These are phyloP conservation scores for Mycteria americana DNA, from an alignment of 2,797 vertebrate genomes.

Conservation along the genomic window DNA sequence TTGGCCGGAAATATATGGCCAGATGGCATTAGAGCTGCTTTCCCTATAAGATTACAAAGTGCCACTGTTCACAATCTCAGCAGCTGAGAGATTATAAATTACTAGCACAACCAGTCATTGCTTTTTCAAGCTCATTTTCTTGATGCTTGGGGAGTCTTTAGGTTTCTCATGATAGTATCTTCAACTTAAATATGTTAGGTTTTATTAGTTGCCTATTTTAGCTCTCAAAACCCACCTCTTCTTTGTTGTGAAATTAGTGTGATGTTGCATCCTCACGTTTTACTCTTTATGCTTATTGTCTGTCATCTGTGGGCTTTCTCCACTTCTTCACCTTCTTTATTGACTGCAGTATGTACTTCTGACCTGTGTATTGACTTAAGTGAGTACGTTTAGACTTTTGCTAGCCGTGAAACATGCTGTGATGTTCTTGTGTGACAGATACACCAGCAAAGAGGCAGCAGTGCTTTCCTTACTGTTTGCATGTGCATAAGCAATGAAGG, in stretches of 20 bases:
- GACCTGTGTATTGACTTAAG: neutral
- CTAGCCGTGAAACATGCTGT: neutral
- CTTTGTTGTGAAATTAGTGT: neutral
- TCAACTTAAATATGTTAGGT: neutral
- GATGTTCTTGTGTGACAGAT: neutral
- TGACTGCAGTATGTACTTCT: neutral
- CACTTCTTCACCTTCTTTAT: fast-evolving
- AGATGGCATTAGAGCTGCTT: constrained; percentile 45
- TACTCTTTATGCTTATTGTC: neutral
- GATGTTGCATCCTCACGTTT: neutral
- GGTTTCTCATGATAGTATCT: neutral
- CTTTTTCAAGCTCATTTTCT: constrained; percentile 24
- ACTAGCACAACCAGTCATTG: neutral
- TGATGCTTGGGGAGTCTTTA: neutral
- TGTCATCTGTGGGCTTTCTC: neutral
- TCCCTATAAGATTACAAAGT: constrained; percentile 62
- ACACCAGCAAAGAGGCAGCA: neutral
- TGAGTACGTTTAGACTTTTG: neutral
- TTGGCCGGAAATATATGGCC: constrained; percentile 38
- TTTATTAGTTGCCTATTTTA: neutral
- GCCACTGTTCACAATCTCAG: constrained; percentile 43
- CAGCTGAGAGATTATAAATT: constrained; percentile 47
- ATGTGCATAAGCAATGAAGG: neutral
- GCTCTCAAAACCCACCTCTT: neutral
- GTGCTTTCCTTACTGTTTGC: neutral